These are phyloP conservation scores for Parochlus steinenii DNA, from an alignment of 2,888 invertebrate species.

Conservation along the genomic window DNA sequence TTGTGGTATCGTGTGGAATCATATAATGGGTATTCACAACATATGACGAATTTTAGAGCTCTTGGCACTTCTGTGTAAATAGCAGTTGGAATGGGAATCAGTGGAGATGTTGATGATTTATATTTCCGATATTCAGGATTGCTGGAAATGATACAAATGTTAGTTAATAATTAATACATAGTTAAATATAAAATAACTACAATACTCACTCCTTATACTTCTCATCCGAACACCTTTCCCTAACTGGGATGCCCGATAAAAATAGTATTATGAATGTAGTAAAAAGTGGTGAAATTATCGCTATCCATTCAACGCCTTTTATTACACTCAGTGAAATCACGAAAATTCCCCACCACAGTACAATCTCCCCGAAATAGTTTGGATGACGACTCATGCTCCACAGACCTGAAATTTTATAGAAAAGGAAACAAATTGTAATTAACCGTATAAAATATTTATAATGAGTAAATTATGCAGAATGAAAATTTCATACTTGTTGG, in stretches of 20 bases:
- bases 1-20: slow-evolving; percentile 44
- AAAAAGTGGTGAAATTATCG: slow-evolving; percentile 73
- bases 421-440: neutral
- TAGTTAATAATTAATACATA: slow-evolving; percentile 4
- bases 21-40: slow-evolving; percentile 81
- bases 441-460: neutral
- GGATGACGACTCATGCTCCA: slow-evolving; percentile 86
- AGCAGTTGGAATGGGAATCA: slow-evolving; percentile 75
- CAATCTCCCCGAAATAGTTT: slow-evolving; percentile 87
- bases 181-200: slow-evolving; percentile 7
- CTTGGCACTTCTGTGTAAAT: slow-evolving; percentile 76
- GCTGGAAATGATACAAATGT: slow-evolving; percentile 31
- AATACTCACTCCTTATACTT: slow-evolving; percentile 63
- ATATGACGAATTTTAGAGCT: slow-evolving; percentile 64
- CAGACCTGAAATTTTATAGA: slow-evolving; percentile 36
- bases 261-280: slow-evolving; percentile 75
- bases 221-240: slow-evolving; percentile 77
- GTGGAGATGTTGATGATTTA: slow-evolving; percentile 73
- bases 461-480: too few relatives aligned
- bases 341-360: slow-evolving; percentile 89
- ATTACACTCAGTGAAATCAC: slow-evolving; percentile 75
- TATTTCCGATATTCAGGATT: slow-evolving; percentile 75
- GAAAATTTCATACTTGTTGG: too few relatives aligned
- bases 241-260: slow-evolving; percentile 75
- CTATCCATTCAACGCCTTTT: slow-evolving; percentile 71